Evolutionary conservation across 2,797 vertebrate species (phyloP).

Genomic region (Harpagifer antarcticus): DNA sequence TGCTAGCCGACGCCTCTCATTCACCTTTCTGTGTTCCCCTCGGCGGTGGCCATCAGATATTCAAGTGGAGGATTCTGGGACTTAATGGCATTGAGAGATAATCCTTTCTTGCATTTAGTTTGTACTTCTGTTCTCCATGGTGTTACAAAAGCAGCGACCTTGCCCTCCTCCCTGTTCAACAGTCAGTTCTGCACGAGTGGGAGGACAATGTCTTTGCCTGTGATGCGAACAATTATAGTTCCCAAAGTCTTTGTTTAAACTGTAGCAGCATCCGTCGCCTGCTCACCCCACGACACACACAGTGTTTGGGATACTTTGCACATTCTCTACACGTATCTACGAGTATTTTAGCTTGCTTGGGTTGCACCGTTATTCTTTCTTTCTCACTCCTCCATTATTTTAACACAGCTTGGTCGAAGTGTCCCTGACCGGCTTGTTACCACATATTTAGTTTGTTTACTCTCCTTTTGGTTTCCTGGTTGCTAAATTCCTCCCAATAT

Average conservation of each 20-base stretch:
- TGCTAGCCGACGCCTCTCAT: conserved; percentile 10
- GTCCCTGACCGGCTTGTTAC: no score
- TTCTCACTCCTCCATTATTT: no score
- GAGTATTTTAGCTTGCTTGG: no score
- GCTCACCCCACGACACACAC: not conserved
- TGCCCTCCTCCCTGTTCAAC: conserved; percentile 11
- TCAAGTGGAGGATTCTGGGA: conserved; percentile 7
- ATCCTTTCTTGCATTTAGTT: not conserved
- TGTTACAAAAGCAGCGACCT: conserved; percentile 33
- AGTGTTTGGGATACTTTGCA: no score
- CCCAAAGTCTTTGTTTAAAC: not conserved
- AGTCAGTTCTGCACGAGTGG: conserved; percentile 15
- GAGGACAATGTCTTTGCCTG: not conserved
- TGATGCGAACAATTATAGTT: not conserved
- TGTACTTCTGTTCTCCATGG: not conserved
- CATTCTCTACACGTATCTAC: no score
- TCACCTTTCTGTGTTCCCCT: conserved; percentile 32
- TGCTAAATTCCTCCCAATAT: not conserved
- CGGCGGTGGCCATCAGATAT: conserved; percentile 5
- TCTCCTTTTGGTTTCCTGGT: not conserved
- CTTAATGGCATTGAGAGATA: not conserved
- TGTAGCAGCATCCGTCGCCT: not conserved
- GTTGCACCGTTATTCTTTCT: no score
- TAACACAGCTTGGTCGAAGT: no score
- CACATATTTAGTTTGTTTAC: no score